Conservation (phyloP, 2,888 invertebrate genomes). For the Spisula subtruncata region DNA sequence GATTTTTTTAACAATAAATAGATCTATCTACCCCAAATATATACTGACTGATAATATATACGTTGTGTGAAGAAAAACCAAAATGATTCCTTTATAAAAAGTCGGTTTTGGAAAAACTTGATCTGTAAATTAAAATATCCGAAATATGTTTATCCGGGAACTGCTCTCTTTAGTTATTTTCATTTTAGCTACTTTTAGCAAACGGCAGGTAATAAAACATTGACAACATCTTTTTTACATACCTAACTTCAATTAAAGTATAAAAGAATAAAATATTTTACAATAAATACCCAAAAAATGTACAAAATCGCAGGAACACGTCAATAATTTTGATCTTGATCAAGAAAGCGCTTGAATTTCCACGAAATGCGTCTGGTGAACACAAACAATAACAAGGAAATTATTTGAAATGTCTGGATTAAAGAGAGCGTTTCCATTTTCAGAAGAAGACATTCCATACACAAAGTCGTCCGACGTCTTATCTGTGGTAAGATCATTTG, state of each 20-base stretch:
- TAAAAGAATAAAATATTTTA: no score
- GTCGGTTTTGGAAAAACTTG: no score
- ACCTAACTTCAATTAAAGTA: no score
- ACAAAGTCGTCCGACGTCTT: not conserved
- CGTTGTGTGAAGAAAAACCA: no score
- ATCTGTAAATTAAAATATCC: not conserved
- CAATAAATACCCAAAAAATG: no score
- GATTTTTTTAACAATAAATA: no score
- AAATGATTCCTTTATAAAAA: no score
- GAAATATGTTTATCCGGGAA: not conserved
- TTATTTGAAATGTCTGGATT: not conserved
- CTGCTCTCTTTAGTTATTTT: not conserved
- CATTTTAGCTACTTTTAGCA: not conserved
- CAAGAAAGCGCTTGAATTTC: not conserved
- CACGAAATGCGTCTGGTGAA: not conserved
- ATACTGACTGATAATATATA: no score
- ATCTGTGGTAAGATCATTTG: not conserved
- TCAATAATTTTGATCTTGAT: not conserved
- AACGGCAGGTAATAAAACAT: not conserved
- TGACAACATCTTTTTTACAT: no score
- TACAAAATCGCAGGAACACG: no score
- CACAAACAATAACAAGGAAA: not conserved
- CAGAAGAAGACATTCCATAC: not conserved
- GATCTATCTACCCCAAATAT: no score
- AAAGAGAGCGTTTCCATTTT: conserved; percentile 4